phyloP scores from a whole-genome alignment of 2,888 invertebrate species.

The Coelinius sp. region DNA sequence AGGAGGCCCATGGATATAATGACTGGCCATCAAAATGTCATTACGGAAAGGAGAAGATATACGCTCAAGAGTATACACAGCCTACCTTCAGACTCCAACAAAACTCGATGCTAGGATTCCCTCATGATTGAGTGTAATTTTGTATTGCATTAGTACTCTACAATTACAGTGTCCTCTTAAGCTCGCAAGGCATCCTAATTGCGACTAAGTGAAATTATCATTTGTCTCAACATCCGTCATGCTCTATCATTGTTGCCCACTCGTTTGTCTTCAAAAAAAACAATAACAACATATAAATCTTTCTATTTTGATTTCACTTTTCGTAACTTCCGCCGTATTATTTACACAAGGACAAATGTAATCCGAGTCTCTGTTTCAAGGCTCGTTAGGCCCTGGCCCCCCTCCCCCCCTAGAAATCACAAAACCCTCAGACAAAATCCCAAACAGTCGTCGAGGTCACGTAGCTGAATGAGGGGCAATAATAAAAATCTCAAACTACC shows the following conservation, averaged over 20 bases:
- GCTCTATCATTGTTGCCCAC: background rate
- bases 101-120: conserved; percentile 38
- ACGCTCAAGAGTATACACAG: conserved; percentile 16
- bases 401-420: conserved; percentile 5
- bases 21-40: conserved; percentile 53
- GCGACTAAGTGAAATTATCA: conserved; percentile 31
- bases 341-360: conserved; percentile 15
- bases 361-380: conserved; percentile 1
- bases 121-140: conserved; percentile 48
- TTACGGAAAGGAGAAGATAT: conserved; percentile 44
- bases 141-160: conserved; percentile 47
- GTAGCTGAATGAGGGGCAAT: background rate
- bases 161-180: conserved; percentile 48
- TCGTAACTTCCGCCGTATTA: conserved; percentile 4
- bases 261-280: background rate
- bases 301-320: background rate
- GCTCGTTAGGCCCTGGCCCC: conserved; percentile 13
- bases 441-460: background rate
- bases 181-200: conserved; percentile 47
- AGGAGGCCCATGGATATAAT: conserved; percentile 46
- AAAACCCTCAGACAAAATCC: conserved; percentile 3
- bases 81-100: conserved; percentile 32
- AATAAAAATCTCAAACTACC: background rate
- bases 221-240: conserved; percentile 20
- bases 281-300: background rate